These are phyloP conservation scores for Proisotoma minuta DNA, from an alignment of 2,888 invertebrate species.

Conservation along the genomic window DNA sequence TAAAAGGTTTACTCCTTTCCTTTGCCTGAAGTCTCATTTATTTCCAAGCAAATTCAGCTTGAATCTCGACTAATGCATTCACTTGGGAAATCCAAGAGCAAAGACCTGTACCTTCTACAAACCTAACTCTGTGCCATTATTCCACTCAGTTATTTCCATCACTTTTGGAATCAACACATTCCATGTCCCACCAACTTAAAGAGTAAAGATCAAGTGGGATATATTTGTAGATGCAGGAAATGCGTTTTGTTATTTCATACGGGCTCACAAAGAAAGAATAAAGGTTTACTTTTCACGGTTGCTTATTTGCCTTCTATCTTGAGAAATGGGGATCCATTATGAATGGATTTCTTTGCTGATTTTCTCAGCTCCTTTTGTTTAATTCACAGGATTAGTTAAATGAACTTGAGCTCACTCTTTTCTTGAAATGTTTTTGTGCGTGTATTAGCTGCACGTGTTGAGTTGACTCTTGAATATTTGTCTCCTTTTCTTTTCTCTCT, in stretches of 20 bases:
- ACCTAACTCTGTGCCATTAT: background rate
- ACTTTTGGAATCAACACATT: background rate
- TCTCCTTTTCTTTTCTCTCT: too few relatives aligned
- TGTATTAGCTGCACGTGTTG: constrained; percentile 11
- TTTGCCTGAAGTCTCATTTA: background rate
- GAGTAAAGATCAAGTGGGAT: too few relatives aligned
- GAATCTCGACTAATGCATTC: background rate
- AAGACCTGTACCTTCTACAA: too few relatives aligned
- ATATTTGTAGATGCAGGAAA: too few relatives aligned
- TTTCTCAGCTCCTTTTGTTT: constrained; percentile 10
- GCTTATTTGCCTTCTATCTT: too few relatives aligned
- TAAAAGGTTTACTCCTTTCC: too few relatives aligned
- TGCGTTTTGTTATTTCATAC: too few relatives aligned
- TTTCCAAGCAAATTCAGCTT: background rate
- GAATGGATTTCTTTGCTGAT: constrained; percentile 5
- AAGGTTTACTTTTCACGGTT: too few relatives aligned
- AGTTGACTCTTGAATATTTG: constrained; percentile 14
- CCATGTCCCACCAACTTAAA: background rate
- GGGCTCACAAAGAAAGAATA: too few relatives aligned
- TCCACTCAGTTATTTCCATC: background rate
- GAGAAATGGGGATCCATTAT: constrained; percentile 5
- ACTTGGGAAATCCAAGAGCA: constrained; percentile 13
- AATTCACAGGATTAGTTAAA: constrained; percentile 7
- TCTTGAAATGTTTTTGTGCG: too few relatives aligned
- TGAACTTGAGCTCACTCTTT: constrained; percentile 9